Base-by-base conservation (phyloP, 2,888 invertebrate species). In the Amphipyra tragopoginis region DNA sequence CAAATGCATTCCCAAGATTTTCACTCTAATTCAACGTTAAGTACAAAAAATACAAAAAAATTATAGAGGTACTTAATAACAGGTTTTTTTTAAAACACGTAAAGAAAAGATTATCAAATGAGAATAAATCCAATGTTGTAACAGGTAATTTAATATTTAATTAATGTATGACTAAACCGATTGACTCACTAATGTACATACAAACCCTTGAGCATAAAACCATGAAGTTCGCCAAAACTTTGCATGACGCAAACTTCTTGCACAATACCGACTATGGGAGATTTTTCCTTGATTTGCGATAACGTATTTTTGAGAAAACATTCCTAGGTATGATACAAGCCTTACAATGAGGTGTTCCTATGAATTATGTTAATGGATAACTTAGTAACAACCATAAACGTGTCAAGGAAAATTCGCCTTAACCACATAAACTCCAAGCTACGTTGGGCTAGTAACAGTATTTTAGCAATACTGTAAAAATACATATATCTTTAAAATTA, bases 261-360 rank as follows among this genome's bases (percentile, higher is more conserved):
- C 50, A 26, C 44, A 65, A 64, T 39, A 40, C 11, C 14, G 7
- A 34, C 40, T 45, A 56, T 53, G 55, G 55, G 8, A 55, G 54
- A 54, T 52, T 62, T 21, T 71, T 66, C 58, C 67, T 67, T 72
- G 67, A 71, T 71, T 5, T 5, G 13, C 40, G 61, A 61, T 65
- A 47, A 60, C 9, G 36, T 21, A 47, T 47, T 71, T 65, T 71
- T 56, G 21, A 65, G 61, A 57, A 72, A 54, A 58, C 38, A 52
- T 61, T 61, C 44, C 43, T 52, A 71, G 33, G 38, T 10, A 13
- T n/a, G 13, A 8, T 13, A n/a, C 34, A 54, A 11, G 11, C 34
- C 11, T 52, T 60, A 43, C 40, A 29, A 5, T 7, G 34, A 48
- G 21, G 21, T 21, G 38, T 70, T 70, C 29, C 43, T 48, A 47